Percentiles rank a stretch among this genome's conserved stretches.
phyloP scores from a whole-genome alignment of 2,797 vertebrate genomes.

The Leptodactylus fallax region DNA sequence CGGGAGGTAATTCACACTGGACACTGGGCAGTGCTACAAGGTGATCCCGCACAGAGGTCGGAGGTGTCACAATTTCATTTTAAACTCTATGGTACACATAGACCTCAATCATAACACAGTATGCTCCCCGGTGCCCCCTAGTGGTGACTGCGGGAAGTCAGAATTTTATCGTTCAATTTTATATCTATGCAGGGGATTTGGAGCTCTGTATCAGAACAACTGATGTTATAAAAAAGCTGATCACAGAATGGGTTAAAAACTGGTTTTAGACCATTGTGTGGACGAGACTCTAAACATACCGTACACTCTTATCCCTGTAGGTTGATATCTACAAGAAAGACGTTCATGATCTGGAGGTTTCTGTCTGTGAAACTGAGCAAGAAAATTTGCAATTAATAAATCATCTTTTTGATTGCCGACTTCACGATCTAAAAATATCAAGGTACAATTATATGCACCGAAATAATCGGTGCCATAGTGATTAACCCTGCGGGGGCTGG shows the following conservation, averaged over 20 bases:
- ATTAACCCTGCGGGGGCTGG: constrained; percentile 4
- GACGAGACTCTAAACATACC: background rate
- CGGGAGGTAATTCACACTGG: constrained; percentile 74
- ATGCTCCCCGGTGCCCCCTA: too few relatives aligned
- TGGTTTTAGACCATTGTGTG: background rate
- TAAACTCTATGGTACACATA: too few relatives aligned
- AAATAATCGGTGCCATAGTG: background rate
- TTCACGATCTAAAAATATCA: constrained; percentile 71
- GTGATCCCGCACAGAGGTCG: too few relatives aligned
- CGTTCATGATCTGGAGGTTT: constrained; percentile 72
- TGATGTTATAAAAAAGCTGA: too few relatives aligned
- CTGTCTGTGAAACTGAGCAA: constrained; percentile 75
- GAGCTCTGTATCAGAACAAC: background rate
- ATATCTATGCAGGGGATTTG: background rate
- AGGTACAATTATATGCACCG: constrained; percentile 69
- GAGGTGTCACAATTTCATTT: background rate
- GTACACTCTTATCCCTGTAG: constrained; percentile 63
- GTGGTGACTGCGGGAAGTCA: too few relatives aligned
- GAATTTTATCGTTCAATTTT: too few relatives aligned
- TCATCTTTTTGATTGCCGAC: constrained; percentile 74
- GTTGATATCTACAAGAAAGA: constrained; percentile 73
- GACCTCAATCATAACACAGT: too few relatives aligned
- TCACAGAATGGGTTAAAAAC: background rate
- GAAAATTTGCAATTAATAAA: constrained; percentile 78
- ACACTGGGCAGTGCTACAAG: background rate